A percentile compares a stretch with the other conserved stretches of the same genome.
Conservation (phyloP, 2,888 invertebrate genomes). For the Drosophila sordidapex region DNA sequence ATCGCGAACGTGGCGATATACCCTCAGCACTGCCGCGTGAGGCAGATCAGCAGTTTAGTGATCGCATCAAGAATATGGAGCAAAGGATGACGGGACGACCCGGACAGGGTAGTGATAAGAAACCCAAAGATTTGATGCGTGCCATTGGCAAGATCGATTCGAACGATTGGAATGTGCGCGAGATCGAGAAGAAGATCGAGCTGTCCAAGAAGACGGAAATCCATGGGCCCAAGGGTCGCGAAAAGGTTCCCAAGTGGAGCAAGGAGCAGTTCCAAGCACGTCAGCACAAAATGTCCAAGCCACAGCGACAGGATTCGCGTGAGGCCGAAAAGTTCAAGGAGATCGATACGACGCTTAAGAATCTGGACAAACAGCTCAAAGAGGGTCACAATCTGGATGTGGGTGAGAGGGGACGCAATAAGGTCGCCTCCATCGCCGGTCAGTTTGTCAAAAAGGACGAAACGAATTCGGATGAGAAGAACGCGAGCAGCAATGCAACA, state of each 20-base stretch:
- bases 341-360: slow-evolving; percentile 90
- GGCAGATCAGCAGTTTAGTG: slow-evolving; percentile 85
- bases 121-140: slow-evolving; percentile 93
- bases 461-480: slow-evolving; percentile 82
- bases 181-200: slow-evolving; percentile 95
- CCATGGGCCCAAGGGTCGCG: slow-evolving; percentile 86
- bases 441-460: slow-evolving; percentile 87
- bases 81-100: slow-evolving; percentile 89
- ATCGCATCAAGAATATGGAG: slow-evolving; percentile 90
- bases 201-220: slow-evolving; percentile 85
- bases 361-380: slow-evolving; percentile 90
- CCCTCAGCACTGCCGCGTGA: slow-evolving; percentile 83
- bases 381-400: slow-evolving; percentile 90
- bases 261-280: slow-evolving; percentile 90
- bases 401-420: slow-evolving; percentile 88
- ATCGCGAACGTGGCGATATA: slow-evolving; percentile 85
- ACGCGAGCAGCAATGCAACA: slow-evolving; percentile 73
- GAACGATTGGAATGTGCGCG: slow-evolving; percentile 95
- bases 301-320: slow-evolving; percentile 87
- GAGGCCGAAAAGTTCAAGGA: slow-evolving; percentile 89
- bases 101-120: slow-evolving; percentile 88
- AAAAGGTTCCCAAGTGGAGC: slow-evolving; percentile 96
- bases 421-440: slow-evolving; percentile 95
- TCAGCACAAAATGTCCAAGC: slow-evolving; percentile 89
- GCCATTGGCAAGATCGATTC: slow-evolving; percentile 95